Evolutionary conservation across 2,113 vertebrate species (phyloP), one percentile per base, ranked within the genome.

Genomic region (Gymnocephalus cernua): DNA sequence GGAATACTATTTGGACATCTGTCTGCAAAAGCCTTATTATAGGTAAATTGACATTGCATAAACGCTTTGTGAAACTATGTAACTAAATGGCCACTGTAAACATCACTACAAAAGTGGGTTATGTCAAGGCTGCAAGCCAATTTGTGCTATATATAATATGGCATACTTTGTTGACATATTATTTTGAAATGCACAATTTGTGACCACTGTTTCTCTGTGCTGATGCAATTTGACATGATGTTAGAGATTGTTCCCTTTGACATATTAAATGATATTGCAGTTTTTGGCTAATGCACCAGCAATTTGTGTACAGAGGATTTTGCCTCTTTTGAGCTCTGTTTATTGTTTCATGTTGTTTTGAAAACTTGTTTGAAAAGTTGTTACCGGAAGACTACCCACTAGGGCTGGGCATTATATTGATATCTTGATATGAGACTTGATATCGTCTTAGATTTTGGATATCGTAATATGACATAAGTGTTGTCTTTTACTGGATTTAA

Each of bases 11-110:
- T 59, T 59, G 15, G 10, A 41, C n/a, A 25, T 70, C n/a, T 58
- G 25, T 71, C 4, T 15, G 8, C 2, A 35, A 73, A 13, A 48
- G 56, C 21, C 27, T 4, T 5, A 61, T 16, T 50, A 16, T 18
- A 62, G 45, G 27, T 62, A 62, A 74, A 51, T 56, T 76, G 51
- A n/a, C 3, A 41, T 12, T 10, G 27, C 9, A 56, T 25, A 45
- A 74, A 35, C 6, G 21, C n/a, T 32, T 27, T 59, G 47, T 48
- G 50, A 48, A 82, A 56, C 19, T 23, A 38, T 29, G 32, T 59
- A 66, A 58, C 14, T 35, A 35, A 23, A 61, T 32, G 25, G 32
- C 19, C 50, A 23, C 57, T 9, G 25, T 77, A 66, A 67, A 80
- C 29, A 38, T 19, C 19, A 44, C 16, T 4, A 21, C 19, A 66